Conservation (phyloP, 2,797 vertebrate species). For the Paguma larvata region DNA sequence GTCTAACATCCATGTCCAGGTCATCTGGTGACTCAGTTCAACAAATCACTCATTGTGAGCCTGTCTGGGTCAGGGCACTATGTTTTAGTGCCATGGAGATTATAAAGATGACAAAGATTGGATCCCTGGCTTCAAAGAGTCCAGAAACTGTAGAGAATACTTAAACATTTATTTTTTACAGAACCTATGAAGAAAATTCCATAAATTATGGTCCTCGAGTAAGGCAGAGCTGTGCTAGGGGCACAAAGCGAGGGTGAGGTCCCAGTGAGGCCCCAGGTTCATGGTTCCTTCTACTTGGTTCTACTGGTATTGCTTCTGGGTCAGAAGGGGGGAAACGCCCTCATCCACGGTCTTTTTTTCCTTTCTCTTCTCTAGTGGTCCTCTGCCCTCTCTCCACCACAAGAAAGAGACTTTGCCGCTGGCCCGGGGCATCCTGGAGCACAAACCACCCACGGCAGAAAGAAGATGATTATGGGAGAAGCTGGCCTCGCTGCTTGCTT, state of each 20-base stretch:
- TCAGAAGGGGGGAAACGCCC: not conserved
- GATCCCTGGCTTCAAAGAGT: not conserved
- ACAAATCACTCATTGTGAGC: not conserved
- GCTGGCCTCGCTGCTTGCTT: not conserved
- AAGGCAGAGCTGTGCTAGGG: not conserved
- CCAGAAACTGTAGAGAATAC: not conserved
- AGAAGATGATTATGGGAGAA: not conserved
- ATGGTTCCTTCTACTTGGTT: not conserved
- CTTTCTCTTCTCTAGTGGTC: not conserved
- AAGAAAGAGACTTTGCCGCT: not conserved
- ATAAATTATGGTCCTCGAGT: not conserved
- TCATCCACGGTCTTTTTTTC: not conserved
- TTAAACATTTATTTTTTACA: not conserved
- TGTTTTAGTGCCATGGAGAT: not conserved
- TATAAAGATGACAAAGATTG: not conserved
- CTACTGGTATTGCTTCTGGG: not conserved
- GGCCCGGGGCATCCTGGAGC: accelerated
- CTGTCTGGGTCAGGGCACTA: not conserved
- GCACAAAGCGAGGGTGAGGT: not conserved
- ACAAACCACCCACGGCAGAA: not conserved
- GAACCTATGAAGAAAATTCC: not conserved
- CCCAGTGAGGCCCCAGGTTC: not conserved
- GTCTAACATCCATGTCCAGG: too few species aligned
- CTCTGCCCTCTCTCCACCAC: not conserved
- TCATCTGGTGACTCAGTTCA: not conserved